A percentile compares a stretch with the other conserved stretches of the same genome.
These are phyloP conservation scores for Tringa solitaria DNA, from an alignment of 2,113 vertebrate species.

Conservation along the genomic window DNA sequence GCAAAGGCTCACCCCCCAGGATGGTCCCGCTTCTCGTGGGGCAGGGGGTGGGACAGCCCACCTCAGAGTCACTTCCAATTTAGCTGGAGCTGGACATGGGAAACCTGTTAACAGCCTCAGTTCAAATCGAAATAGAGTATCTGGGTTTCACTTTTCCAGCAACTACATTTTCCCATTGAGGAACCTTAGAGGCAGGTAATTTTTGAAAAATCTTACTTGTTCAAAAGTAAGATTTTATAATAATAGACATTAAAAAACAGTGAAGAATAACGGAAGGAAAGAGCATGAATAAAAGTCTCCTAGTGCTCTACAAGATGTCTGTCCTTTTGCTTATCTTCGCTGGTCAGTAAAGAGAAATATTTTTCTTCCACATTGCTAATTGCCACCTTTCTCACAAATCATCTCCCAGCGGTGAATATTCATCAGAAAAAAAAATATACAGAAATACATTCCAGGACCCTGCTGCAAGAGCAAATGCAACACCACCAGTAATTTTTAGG, in stretches of 20 bases:
- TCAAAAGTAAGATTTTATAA: not conserved
- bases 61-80: accelerated
- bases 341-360: not conserved
- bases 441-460: not conserved
- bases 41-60: not conserved
- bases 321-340: not conserved
- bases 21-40: accelerated
- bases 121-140: not conserved
- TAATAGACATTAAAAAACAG: not conserved
- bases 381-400: not conserved
- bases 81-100: not conserved
- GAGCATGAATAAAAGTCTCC: not conserved
- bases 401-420: not conserved
- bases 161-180: not conserved
- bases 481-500: not conserved
- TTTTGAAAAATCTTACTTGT: not conserved
- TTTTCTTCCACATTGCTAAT: not conserved
- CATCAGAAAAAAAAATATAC: not conserved
- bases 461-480: not conserved
- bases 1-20: accelerated
- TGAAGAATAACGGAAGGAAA: not conserved
- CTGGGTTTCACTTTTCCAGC: not conserved
- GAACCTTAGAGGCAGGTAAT: not conserved
- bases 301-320: not conserved
- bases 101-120: accelerated